phyloP scores from a whole-genome alignment of 2,888 invertebrate genomes.

The Noctuana brunneofusca region DNA sequence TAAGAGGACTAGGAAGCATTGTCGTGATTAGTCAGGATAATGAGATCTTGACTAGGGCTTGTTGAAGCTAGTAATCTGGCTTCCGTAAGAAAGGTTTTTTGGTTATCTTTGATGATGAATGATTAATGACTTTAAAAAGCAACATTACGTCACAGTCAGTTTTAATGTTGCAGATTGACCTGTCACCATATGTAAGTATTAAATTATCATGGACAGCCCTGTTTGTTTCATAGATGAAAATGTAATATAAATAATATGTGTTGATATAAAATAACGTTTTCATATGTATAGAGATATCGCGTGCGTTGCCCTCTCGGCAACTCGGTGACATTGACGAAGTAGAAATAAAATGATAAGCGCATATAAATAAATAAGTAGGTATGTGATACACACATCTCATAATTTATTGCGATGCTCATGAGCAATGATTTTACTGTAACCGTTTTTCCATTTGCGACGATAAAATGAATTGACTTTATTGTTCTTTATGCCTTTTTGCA shows the following conservation, averaged over 20 bases:
- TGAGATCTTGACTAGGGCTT: background rate
- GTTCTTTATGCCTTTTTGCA: slow-evolving; percentile 4
- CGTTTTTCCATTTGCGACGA: background rate
- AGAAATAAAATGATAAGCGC: slow-evolving; percentile 76
- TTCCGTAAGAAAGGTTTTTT: background rate
- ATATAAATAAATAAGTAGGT: slow-evolving; percentile 63
- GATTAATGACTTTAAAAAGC: background rate
- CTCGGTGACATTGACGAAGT: slow-evolving; percentile 80
- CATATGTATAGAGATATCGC: slow-evolving; percentile 62
- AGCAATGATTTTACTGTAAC: slow-evolving; percentile 4
- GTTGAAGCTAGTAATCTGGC: background rate
- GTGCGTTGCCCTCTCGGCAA: slow-evolving; percentile 78
- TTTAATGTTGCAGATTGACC: background rate
- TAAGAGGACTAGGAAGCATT: background rate
- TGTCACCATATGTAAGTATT: background rate
- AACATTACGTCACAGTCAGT: background rate
- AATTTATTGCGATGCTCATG: slow-evolving; percentile 18
- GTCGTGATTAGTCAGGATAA: background rate
- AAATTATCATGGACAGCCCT: slow-evolving; percentile 37
- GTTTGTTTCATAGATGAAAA: slow-evolving; percentile 48
- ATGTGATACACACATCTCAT: slow-evolving; percentile 43
- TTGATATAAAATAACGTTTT: slow-evolving; percentile 40
- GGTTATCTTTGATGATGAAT: background rate
- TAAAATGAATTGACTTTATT: slow-evolving; percentile 14
- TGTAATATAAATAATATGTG: slow-evolving; percentile 25